Conservation (phyloP, 2,888 invertebrate genomes). For the Seira sanloemensis region DNA sequence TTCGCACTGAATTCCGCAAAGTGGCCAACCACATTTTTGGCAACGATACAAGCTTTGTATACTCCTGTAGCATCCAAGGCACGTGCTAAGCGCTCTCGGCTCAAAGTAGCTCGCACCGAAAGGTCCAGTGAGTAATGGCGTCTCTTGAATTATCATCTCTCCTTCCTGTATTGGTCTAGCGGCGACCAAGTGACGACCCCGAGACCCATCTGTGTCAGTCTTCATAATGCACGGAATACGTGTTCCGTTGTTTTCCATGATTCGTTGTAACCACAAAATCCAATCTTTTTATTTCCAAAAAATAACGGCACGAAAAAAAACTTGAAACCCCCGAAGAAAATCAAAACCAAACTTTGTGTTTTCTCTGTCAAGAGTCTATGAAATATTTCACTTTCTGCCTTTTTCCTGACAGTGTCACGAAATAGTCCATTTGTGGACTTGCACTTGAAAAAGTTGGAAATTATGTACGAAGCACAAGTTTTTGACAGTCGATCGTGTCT, state of each 20-base stretch:
- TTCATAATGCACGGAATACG: constrained; percentile 60
- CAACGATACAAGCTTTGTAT: constrained; percentile 66
- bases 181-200: constrained; percentile 69
- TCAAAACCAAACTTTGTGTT: too few species aligned
- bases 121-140: constrained; percentile 69
- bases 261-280: too few species aligned
- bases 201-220: constrained; percentile 37
- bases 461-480: too few species aligned
- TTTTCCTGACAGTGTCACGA: too few species aligned
- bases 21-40: constrained; percentile 70
- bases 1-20: constrained; percentile 69
- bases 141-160: constrained; percentile 69
- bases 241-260: constrained; percentile 24
- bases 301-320: too few species aligned
- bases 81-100: constrained; percentile 59
- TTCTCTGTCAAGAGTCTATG: too few species aligned
- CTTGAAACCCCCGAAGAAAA: too few species aligned
- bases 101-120: constrained; percentile 54
- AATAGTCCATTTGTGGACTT: too few species aligned
- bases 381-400: too few species aligned
- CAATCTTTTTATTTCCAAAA: too few species aligned
- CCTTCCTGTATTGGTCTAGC: constrained; percentile 66
- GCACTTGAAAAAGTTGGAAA: too few species aligned
- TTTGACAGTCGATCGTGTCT: too few species aligned
- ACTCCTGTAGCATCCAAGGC: constrained; percentile 68